These are phyloP conservation scores for Phyllostomus discolor DNA, from an alignment of 2,113 vertebrate genomes.

Conservation along the genomic window DNA sequence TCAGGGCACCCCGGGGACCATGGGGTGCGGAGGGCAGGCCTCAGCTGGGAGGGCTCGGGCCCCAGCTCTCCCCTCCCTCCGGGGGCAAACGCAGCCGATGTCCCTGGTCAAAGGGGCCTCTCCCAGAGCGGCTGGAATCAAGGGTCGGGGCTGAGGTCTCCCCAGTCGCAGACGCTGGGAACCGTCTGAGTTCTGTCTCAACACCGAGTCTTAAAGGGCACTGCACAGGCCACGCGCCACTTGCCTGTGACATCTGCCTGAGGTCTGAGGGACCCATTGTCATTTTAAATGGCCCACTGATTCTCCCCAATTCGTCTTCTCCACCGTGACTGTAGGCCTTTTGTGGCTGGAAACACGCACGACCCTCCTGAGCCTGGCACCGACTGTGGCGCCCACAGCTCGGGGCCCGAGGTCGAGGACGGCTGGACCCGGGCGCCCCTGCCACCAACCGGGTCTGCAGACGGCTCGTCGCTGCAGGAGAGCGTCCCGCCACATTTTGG, in stretches of 20 bases:
- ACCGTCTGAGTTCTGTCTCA: neutral
- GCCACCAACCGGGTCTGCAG: neutral
- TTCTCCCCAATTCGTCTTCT: neutral
- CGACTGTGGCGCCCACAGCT: neutral
- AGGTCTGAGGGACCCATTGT: neutral
- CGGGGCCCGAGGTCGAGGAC: fast-evolving
- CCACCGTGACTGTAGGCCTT: neutral
- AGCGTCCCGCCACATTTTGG: neutral
- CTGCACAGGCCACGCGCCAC: neutral
- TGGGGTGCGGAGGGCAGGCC: neutral
- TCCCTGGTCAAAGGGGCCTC: neutral
- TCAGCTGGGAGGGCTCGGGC: neutral
- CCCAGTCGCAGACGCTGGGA: neutral
- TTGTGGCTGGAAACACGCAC: neutral
- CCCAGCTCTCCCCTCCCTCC: fast-evolving
- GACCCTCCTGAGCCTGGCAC: conserved; percentile 18
- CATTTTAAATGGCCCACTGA: neutral
- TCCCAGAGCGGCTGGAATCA: neutral
- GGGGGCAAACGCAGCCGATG: fast-evolving
- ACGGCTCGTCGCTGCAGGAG: neutral
- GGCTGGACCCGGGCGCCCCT: neutral
- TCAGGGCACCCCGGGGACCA: fast-evolving
- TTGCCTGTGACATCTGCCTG: neutral
- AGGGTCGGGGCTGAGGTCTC: neutral
- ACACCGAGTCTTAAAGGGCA: neutral